A percentile compares a stretch with the other conserved stretches of the same genome.
Evolutionary conservation across 2,113 vertebrate genomes (phyloP).

Genomic region (Diadophis punctatus): DNA sequence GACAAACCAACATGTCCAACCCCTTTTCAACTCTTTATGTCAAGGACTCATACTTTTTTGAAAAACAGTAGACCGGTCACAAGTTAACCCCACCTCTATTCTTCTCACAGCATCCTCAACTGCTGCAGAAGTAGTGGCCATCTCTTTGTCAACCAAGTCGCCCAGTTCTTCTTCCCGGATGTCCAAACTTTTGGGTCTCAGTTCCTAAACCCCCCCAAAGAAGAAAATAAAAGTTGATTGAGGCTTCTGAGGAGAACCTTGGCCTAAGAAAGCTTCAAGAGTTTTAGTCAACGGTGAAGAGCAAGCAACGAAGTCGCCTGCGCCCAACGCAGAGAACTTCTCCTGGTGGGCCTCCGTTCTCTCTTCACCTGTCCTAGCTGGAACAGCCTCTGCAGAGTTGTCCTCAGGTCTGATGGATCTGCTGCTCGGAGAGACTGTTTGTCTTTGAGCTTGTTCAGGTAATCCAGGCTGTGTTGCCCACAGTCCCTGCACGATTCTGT

Average conservation of each 20-base stretch:
- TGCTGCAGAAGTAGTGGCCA: conserved; percentile 88
- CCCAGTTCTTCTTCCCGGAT: conserved; percentile 91
- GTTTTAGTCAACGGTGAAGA: background rate
- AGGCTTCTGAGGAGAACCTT: background rate
- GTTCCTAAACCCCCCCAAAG: conserved; percentile 71
- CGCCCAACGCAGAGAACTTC: background rate
- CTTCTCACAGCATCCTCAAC: conserved; percentile 91
- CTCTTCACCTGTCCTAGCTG: conserved; percentile 81
- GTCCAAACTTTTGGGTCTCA: conserved; percentile 88
- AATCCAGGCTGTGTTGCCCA: conserved; percentile 75
- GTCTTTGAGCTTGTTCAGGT: conserved; percentile 77
- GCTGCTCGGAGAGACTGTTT: conserved; percentile 70
- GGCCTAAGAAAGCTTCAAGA: background rate
- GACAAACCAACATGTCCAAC: background rate
- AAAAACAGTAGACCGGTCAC: background rate
- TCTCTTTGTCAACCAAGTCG: conserved; percentile 96
- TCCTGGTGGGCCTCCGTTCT: background rate
- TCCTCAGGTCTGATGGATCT: conserved; percentile 66
- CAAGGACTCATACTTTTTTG: background rate
- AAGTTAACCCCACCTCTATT: conserved; percentile 80
- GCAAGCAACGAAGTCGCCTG: too few species aligned
- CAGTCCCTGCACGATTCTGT: conserved; percentile 82
- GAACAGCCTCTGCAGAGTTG: conserved; percentile 73
- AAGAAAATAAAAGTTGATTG: background rate
- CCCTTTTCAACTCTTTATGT: background rate